Base-by-base conservation (phyloP, 2,113 vertebrate species). In the Xiphophorus couchianus region DNA sequence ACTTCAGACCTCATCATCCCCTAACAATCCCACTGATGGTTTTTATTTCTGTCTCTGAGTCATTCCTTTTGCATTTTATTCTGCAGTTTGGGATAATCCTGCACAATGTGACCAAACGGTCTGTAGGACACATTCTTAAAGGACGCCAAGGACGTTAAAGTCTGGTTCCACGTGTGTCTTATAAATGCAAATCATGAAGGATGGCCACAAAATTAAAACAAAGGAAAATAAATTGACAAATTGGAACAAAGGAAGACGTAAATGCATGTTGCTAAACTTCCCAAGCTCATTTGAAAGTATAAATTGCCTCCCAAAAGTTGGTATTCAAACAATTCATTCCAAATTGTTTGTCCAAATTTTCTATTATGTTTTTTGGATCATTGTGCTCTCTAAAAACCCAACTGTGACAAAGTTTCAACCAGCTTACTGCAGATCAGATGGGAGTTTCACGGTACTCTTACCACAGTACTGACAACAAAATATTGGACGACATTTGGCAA, bases 31-130 rank as follows among this genome's bases (percentile, higher is more conserved):
- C 74, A 77, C 86, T 91, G 89, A 92, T 89, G 87, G 81, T 82
- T 89, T 89, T 73, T 86, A 80, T 79, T 82, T 91, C 84, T 82
- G 85, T 86, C 77, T 88, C 64, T 51, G 64, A 81, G 39, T 84
- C 77, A 88, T 81, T 85, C 80, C 84, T 77, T 35, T 85, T 86
- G 89, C 83, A 90, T 92, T 91, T 82, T 86, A 58, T 84, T 84
- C 78, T 58, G 72, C 73, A 60, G 76, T 84, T 79, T 8, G 62
- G 87, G 88, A 90, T 93, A 91, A 93, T 93, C 92, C 88, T 1
- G 69, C 80, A 83, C 81, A 85, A 86, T 88, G 86, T 91, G 88
- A 91, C 90, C 85, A 82, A 81, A 81, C 60, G 54, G 75, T 73
- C 69, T 90, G 86, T 77, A 76, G 88, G 87, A 77, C 67, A 67